Evolutionary conservation across 1,140 invertebrate species (phyloP).

Genomic region (Fragariocoptes setiger): DNA sequence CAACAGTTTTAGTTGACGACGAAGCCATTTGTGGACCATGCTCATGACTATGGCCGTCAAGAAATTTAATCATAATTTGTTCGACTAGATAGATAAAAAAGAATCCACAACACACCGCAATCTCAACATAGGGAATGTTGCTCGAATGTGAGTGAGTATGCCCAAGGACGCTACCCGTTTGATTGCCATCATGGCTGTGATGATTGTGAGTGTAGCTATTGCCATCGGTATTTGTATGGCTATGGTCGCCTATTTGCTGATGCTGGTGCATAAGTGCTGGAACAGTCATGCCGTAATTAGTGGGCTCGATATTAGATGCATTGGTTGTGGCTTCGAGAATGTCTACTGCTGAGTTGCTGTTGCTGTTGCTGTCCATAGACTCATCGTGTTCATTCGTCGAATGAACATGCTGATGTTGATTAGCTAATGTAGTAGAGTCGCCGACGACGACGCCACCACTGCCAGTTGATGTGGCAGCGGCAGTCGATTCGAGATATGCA

Average conservation of each 20-base stretch:
- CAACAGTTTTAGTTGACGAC: no score
- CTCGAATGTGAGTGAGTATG: conserved; percentile 1
- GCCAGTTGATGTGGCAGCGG: no score
- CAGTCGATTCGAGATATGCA: conserved; percentile 2
- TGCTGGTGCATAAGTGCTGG: background rate
- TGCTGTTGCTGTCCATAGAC: background rate
- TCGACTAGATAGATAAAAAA: conserved; percentile 54
- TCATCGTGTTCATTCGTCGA: background rate
- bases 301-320: background rate
- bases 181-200: background rate
- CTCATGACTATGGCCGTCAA: conserved; percentile 2
- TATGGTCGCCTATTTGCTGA: background rate
- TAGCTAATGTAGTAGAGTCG: background rate
- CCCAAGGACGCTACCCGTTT: background rate
- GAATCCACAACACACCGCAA: conserved; percentile 38
- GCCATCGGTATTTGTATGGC: background rate
- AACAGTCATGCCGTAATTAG: no score
- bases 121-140: conserved; percentile 30
- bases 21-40: background rate
- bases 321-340: background rate
- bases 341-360: background rate
- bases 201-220: background rate
- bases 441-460: no score
- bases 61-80: conserved; percentile 25
- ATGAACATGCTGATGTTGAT: background rate